A percentile compares a stretch with the other conserved stretches of the same genome.
Evolutionary conservation across 2,797 vertebrate species (phyloP).

Genomic region (Sphenodon punctatus): DNA sequence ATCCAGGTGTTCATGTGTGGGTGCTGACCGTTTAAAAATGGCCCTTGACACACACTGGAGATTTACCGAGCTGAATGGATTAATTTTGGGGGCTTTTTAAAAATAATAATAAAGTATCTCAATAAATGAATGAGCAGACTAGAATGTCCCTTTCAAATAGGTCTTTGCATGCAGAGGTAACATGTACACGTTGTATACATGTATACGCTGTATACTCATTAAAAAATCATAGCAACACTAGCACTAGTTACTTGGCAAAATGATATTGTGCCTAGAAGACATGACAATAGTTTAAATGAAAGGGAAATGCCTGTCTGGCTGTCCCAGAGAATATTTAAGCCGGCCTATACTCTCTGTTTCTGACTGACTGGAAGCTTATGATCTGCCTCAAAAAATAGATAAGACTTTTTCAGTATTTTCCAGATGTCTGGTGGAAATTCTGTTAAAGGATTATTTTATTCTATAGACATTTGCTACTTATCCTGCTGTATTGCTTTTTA

Average conservation of each 20-base stretch:
- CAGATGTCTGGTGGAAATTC: neutral
- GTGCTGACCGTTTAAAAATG: no score
- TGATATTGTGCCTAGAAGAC: neutral
- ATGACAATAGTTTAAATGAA: neutral
- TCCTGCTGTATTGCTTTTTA: neutral
- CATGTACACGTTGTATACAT: neutral
- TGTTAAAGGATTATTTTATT: neutral
- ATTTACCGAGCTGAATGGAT: constrained; percentile 45
- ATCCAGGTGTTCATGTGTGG: no score
- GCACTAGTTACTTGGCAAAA: constrained; percentile 17
- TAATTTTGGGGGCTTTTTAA: neutral
- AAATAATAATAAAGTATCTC: constrained; percentile 16
- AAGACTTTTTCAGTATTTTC: neutral
- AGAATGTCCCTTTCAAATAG: constrained; percentile 5
- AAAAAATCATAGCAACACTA: constrained; percentile 14
- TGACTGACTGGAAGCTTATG: constrained; percentile 25
- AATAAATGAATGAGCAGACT: neutral
- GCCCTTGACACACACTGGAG: no score
- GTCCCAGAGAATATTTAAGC: constrained; percentile 34
- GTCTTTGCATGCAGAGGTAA: neutral
- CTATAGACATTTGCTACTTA: neutral
- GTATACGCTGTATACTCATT: neutral
- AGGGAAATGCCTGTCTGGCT: neutral
- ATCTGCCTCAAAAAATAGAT: neutral
- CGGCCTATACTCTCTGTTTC: neutral